Percentiles rank a stretch among this genome's conserved stretches.
Evolutionary conservation across 2,797 vertebrate genomes (phyloP).

Genomic region (Pelobates cultripes): DNA sequence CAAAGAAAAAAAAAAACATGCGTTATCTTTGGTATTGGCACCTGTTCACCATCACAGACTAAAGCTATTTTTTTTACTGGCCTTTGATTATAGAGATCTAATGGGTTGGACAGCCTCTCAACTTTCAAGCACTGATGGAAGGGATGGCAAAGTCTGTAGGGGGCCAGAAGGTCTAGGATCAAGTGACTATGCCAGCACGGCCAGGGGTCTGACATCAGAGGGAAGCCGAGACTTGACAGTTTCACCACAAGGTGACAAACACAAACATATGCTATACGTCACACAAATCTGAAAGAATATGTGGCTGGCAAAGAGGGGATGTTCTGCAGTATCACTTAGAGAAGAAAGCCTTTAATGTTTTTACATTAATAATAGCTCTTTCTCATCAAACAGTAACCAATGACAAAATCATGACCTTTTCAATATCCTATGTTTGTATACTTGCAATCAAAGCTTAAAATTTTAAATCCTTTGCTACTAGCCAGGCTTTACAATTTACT

Average conservation of each 20-base stretch:
- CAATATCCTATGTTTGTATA: too few relatives aligned
- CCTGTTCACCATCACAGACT: slow-evolving; percentile 43
- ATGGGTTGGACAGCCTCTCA: slow-evolving; percentile 23
- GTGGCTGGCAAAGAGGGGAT: slow-evolving; percentile 13
- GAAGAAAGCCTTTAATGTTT: slow-evolving; percentile 34
- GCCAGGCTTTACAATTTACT: too few relatives aligned
- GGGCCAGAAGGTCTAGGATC: slow-evolving; percentile 40
- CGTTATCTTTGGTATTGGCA: slow-evolving; percentile 28
- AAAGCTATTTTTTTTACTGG: neutral
- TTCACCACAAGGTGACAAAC: slow-evolving; percentile 46
- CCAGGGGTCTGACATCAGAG: slow-evolving; percentile 50
- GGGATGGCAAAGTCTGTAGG: slow-evolving; percentile 32
- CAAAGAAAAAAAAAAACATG: neutral
- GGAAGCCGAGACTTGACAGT: slow-evolving; percentile 16
- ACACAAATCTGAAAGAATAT: slow-evolving; percentile 17
- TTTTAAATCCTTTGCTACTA: too few relatives aligned
- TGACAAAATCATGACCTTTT: neutral
- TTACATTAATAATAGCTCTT: slow-evolving; percentile 36
- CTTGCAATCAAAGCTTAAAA: too few relatives aligned
- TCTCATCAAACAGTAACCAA: slow-evolving; percentile 29
- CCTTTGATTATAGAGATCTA: slow-evolving; percentile 52
- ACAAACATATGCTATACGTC: slow-evolving; percentile 37
- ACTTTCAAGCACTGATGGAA: slow-evolving; percentile 35
- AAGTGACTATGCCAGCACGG: slow-evolving; percentile 39
- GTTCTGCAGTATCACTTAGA: slow-evolving; percentile 40